Conservation (phyloP, 2,797 vertebrate species). For the Periparus ater region DNA sequence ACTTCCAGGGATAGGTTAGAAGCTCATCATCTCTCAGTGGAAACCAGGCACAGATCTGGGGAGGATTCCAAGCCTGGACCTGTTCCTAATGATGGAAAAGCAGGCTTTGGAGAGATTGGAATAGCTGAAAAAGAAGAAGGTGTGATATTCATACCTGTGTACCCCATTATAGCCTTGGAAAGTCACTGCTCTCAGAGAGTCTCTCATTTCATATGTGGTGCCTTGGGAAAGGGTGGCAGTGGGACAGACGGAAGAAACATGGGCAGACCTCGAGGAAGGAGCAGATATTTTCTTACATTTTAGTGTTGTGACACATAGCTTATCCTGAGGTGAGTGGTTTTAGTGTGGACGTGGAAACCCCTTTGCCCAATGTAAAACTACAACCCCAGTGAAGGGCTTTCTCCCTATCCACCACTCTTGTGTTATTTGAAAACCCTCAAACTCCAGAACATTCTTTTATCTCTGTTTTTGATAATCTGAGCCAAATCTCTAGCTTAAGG, state of each 20-base stretch:
- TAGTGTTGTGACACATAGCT: not conserved
- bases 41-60: not conserved
- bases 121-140: not conserved
- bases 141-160: not conserved
- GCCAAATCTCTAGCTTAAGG: not conserved
- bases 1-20: not conserved
- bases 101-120: not conserved
- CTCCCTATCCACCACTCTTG: not conserved
- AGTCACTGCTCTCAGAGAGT: accelerated
- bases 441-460: accelerated
- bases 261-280: not conserved
- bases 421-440: not conserved
- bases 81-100: not conserved
- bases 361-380: not conserved
- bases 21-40: not conserved
- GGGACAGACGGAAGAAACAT: not conserved
- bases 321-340: not conserved
- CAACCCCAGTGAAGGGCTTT: not conserved
- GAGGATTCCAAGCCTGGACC: not conserved
- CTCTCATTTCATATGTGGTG: not conserved
- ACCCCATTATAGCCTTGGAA: not conserved
- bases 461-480: not conserved
- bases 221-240: not conserved
- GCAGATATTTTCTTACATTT: not conserved
- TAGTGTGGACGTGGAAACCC: not conserved